Evolutionary conservation across 1,140 invertebrate genomes (phyloP), one percentile per base, ranked within the genome.

Genomic region (Chironomus tepperi): DNA sequence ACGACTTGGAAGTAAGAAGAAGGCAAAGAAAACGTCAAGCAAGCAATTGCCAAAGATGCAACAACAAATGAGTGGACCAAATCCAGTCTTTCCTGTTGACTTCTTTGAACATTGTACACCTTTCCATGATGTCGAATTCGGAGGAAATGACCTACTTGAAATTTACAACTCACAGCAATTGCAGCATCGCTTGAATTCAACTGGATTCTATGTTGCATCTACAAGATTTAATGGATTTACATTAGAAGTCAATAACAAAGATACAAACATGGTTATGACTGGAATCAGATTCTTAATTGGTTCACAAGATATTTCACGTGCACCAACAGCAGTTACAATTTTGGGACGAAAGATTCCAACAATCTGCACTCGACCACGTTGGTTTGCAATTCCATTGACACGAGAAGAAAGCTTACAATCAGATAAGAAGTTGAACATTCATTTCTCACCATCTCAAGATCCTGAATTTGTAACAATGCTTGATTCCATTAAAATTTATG

Each of bases 351-450:
- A 87, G 47, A 89, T 95, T 42, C 87, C 89, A 34, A 92, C 95
- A 2, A 86, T 86, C 12, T 84, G 94, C 5, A 89, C 88, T 0
- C 86, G 94, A 73, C 90, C 90, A 76, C 88, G 97, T 12, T 98
- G 96, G 96, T 98, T 94, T 81, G 97, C 98, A 81, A 89, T 98
- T 75, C 96, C 97, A 0, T 87, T 98, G 64, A 97, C 95, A 0
- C 86, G 95, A 75, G 96, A 98, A 79, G 97, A 99, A 84, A 96
- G 94, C 73, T 83, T 98, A 3, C 90, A 92, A 77, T 94, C 94
- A 18, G 96, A 98, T 80, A 97, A 97, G 84, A 95, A 96, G 79
- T 81, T 98, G 1, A 88, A 88, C 0, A 89, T 98, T n/a, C 89
- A 88, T 57, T 97, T 99, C 85, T 94, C 95, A 74, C 89, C 94